phyloP scores from a whole-genome alignment of 1,140 invertebrate species.

The Dendrolimus kikuchii region DNA sequence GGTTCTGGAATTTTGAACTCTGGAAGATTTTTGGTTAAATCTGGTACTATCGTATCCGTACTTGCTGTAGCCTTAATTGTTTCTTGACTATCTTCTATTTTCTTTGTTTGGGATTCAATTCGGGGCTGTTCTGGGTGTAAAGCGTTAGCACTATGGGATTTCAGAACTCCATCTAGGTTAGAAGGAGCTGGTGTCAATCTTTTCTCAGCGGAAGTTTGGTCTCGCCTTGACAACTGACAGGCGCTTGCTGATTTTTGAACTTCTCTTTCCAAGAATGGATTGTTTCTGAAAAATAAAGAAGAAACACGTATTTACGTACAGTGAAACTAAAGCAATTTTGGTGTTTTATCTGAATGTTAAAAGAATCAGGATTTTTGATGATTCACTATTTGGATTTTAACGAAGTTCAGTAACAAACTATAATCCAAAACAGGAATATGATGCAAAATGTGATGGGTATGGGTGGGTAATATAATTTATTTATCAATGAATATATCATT shows the following conservation, averaged over 20 bases:
- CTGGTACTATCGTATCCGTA: constrained; percentile 50
- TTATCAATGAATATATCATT: too few species aligned
- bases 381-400: too few species aligned
- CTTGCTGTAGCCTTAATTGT: constrained; percentile 32
- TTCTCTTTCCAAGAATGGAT: constrained; percentile 69
- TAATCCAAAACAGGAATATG: not conserved
- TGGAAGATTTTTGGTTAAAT: constrained; percentile 24
- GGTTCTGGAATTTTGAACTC: constrained; percentile 10
- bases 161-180: constrained; percentile 44
- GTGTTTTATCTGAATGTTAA: too few species aligned
- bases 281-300: constrained; percentile 45
- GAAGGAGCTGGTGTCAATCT: constrained; percentile 31
- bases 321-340: too few species aligned
- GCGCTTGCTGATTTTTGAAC: constrained; percentile 75
- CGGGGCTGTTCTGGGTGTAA: constrained; percentile 40
- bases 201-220: constrained; percentile 49
- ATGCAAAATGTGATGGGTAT: not conserved
- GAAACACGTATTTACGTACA: too few species aligned
- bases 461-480: too few species aligned
- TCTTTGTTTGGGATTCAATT: constrained; percentile 14
- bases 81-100: constrained; percentile 38
- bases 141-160: constrained; percentile 57
- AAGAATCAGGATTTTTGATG: too few species aligned
- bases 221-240: constrained; percentile 56
- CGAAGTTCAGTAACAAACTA: not conserved